These are phyloP conservation scores for Drosophila bifasciata DNA, from an alignment of 1,140 invertebrate species.

Conservation along the genomic window DNA sequence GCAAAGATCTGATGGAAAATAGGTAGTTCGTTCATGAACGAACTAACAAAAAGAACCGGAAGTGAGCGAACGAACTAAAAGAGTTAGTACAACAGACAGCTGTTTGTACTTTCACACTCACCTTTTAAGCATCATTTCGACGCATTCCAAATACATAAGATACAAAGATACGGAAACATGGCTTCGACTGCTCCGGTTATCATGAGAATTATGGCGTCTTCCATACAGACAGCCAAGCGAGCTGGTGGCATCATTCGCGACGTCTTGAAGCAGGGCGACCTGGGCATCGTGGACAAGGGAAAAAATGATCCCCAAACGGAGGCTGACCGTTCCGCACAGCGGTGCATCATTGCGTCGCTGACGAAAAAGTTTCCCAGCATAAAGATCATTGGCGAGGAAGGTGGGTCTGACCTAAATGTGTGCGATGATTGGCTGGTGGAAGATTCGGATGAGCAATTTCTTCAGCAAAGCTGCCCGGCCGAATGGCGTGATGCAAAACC, in stretches of 20 bases:
- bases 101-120: not conserved
- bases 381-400: conserved; percentile 97
- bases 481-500: conserved; percentile 87
- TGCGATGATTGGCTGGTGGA: conserved; percentile 90
- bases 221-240: conserved; percentile 89
- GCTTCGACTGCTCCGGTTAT: conserved; percentile 82
- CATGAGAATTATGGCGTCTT: conserved; percentile 85
- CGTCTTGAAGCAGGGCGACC: conserved; percentile 93
- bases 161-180: conserved; percentile 32
- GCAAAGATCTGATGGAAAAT: no score
- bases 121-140: no score
- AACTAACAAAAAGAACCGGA: no score
- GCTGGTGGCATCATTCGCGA: conserved; percentile 96
- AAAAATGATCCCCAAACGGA: conserved; percentile 97
- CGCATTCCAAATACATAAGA: conserved; percentile 27
- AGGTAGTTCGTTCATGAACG: no score
- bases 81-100: no score
- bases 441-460: conserved; percentile 89
- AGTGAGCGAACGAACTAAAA: no score
- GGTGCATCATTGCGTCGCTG: conserved; percentile 95
- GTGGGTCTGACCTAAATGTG: conserved; percentile 85
- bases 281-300: conserved; percentile 95
- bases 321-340: conserved; percentile 97
- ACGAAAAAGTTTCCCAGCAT: conserved; percentile 92
- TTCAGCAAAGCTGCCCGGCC: conserved; percentile 88